Base-by-base conservation (phyloP, 2,797 vertebrate species). In the Typhlichthys subterraneus region DNA sequence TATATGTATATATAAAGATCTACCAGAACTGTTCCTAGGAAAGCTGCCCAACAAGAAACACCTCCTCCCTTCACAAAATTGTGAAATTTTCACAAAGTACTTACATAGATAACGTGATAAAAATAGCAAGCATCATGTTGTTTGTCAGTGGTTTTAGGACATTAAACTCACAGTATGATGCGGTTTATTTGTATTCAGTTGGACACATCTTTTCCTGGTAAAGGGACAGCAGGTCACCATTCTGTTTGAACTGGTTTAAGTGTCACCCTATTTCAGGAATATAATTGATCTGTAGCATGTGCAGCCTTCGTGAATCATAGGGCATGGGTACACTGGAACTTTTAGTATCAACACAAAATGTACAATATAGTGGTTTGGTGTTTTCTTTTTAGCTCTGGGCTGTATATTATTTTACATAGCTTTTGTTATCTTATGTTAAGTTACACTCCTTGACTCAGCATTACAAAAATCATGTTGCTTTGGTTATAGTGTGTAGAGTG, bases 281-380 rank as follows among this genome's bases (percentile, higher is more conserved):
- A 15, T 79, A 61, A 81, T 82, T 76, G 76, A 68, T 62, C 66
- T 52, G 66, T 61, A 74, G 60, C 73, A 78, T 23, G 70, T 53
- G 60, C 33, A 14, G 33, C 33, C 7, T 38, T 38, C 33, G 33
- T 38, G 33, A 38, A 38, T 38, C 33, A 38, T 38, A 38, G 33
- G 33, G 33, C 33, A 38, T 38, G 33, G 33, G 33, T 38, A 38
- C 33, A 38, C 33, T 38, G 33, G 33, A 38, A 38, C 33, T 38
- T 38, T 38, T 38, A 9, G 33, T 38, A 1, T 9, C 33, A 38
- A 9, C 8, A 9, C 8, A 38, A 7, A 38, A 38, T 38, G 33
- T 38, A 38, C 23, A 23, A 23, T 23, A 23, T 38, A 38, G 8
- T 38, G 33, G 33, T 38, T 38, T 38, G 33, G 33, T 38, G 33